phyloP scores from a whole-genome alignment of 2,888 invertebrate species.

The Amphiduros pacificus region DNA sequence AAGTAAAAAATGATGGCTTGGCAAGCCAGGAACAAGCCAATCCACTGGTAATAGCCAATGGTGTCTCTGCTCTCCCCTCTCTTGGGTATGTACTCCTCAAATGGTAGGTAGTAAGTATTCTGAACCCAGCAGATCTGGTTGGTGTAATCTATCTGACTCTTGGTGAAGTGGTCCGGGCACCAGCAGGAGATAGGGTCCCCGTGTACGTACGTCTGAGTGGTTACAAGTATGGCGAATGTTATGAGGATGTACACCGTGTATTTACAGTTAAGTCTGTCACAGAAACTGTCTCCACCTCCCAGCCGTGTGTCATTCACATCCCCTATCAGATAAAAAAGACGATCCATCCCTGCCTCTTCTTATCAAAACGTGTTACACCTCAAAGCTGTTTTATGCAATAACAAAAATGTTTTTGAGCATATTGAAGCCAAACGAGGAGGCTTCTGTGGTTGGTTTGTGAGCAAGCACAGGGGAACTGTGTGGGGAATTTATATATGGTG shows the following conservation, averaged over 20 bases:
- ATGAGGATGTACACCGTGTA: conserved; percentile 23
- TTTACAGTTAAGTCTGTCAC: conserved; percentile 25
- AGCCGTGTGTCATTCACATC: too few relatives aligned
- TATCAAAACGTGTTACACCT: too few relatives aligned
- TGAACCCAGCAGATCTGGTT: conserved; percentile 62
- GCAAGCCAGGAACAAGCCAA: conserved; percentile 28
- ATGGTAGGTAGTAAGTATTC: conserved; percentile 62
- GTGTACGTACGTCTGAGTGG: too few relatives aligned
- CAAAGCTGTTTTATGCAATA: too few relatives aligned
- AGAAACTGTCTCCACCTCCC: conserved; percentile 25
- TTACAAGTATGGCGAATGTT: conserved; percentile 19
- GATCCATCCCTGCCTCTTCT: too few relatives aligned
- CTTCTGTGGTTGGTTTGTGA: too few relatives aligned
- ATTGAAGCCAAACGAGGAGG: too few relatives aligned
- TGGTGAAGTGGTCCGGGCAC: conserved; percentile 31
- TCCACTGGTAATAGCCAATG: conserved; percentile 36
- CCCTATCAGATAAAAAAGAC: too few relatives aligned
- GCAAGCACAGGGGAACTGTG: too few relatives aligned
- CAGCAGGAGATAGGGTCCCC: conserved; percentile 31
- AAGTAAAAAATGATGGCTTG: conserved; percentile 40
- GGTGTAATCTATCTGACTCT: conserved; percentile 27
- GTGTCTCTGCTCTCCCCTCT: conserved; percentile 17
- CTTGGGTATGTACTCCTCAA: conserved; percentile 24
- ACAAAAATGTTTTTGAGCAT: too few relatives aligned
- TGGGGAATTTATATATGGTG: too few relatives aligned